Evolutionary conservation across 2,888 invertebrate species (phyloP), one percentile per base, ranked within the genome.

Genomic region (Pyrochroa serraticornis): DNA sequence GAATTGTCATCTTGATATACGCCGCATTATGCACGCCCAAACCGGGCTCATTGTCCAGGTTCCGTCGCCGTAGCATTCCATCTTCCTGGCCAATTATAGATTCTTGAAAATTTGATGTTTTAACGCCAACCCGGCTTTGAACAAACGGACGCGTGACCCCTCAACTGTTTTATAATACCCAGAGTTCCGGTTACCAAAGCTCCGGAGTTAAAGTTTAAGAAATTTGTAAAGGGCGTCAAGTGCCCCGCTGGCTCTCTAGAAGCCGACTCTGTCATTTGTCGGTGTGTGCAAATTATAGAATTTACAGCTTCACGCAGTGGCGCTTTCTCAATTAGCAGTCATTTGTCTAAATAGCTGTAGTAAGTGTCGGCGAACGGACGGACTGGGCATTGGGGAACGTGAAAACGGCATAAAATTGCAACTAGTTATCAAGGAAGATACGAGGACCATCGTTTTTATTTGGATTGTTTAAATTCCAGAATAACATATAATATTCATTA

Each of bases 1-100:
- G 71, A 72, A 75, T 72, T 75, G 75, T 75, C 76, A 71, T 72
- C 69, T 75, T 75, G 74, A 76, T 76, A 74, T 74, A 76, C 71
- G 71, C 68, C 73, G 72, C 73, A 75, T 76, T 75, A 75, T 76
- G 75, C 74, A 75, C 75, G 71, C 72, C 71, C 68, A 68, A 66
- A 68, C 64, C 62, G 50, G 38, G 47, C 51, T 60, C 57, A 61
- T 63, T 63, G 61, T 62, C 60, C 57, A 58, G 44, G 48, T 57
- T 46, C 63, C 57, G 52, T 48, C 42, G 60, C 64, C 62, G 67
- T 69, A 68, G 67, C 68, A 66, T 69, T 57, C 60, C 63, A 58
- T 57, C 58, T 63, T 59, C 64, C 66, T 58, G 61, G 63, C 62
- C 69, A 68, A 72, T 71, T 71, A 65, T 60, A 67, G 63, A 66